phyloP scores from a whole-genome alignment of 1,140 invertebrate genomes.

The Heliconius eleuchia region DNA sequence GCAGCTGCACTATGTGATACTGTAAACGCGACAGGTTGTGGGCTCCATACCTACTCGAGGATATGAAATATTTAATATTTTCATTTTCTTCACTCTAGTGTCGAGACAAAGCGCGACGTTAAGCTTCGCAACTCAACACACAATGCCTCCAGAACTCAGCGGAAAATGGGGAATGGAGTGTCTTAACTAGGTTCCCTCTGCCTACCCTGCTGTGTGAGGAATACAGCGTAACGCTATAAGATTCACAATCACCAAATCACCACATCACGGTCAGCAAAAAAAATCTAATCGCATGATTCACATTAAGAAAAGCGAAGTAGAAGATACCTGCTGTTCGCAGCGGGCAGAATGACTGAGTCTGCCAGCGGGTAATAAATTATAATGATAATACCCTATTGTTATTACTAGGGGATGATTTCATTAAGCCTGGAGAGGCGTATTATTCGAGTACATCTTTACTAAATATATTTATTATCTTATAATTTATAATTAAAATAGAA shows the following conservation, averaged over 20 bases:
- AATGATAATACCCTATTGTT: conserved; percentile 65
- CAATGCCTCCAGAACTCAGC: too few species aligned
- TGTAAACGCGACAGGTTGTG: too few species aligned
- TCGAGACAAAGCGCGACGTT: too few species aligned
- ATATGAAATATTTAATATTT: too few species aligned
- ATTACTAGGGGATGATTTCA: conserved; percentile 68
- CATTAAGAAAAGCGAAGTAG: conserved; percentile 28
- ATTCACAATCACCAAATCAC: conserved; percentile 14
- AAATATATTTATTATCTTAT: background rate
- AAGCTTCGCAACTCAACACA: too few species aligned
- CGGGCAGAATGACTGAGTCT: conserved; percentile 45
- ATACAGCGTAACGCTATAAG: background rate
- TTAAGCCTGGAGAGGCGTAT: conserved; percentile 56
- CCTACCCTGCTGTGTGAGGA: too few species aligned
- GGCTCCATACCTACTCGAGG: too few species aligned
- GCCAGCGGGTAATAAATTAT: conserved; percentile 59
- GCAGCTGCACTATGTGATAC: too few species aligned
- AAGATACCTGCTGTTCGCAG: conserved; percentile 26
- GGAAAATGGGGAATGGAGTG: too few species aligned
- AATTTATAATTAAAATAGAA: background rate
- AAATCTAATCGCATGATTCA: conserved; percentile 29
- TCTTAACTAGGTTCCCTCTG: too few species aligned
- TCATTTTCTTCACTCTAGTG: too few species aligned
- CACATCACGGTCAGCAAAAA: conserved; percentile 24
- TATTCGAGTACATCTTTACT: background rate